Percentiles rank a stretch among this genome's conserved stretches.
Conservation (phyloP, 2,113 vertebrate genomes). For the Perca schrenkii region DNA sequence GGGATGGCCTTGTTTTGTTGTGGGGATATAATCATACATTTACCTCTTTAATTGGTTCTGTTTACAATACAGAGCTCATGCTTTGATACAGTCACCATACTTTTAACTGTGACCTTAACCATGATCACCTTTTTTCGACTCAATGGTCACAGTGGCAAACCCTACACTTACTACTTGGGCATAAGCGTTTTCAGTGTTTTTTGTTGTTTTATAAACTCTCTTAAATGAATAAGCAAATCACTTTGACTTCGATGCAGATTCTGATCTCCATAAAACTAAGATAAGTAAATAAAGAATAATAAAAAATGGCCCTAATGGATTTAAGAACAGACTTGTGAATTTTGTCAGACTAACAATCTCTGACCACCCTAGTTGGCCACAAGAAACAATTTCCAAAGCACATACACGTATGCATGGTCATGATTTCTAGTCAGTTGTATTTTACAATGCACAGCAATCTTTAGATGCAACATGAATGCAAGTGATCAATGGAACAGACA, state of each 20-base stretch:
- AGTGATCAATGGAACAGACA: not conserved
- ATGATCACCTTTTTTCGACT: not conserved
- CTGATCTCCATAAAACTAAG: not conserved
- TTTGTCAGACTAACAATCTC: not conserved
- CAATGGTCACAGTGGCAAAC: not conserved
- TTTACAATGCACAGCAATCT: not conserved
- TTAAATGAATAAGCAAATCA: not conserved
- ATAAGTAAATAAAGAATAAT: not conserved
- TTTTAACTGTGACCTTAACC: not conserved
- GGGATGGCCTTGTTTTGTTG: conserved; percentile 3
- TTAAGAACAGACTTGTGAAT: not conserved
- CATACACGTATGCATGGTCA: too few species aligned
- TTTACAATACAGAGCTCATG: not conserved
- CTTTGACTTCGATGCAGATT: not conserved
- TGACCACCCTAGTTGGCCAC: not conserved
- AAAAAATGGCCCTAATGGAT: not conserved
- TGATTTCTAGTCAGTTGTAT: not conserved
- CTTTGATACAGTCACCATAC: not conserved
- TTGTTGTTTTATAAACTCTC: not conserved
- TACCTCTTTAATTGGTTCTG: not conserved
- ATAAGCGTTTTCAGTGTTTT: not conserved
- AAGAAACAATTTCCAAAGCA: not conserved
- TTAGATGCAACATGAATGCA: not conserved
- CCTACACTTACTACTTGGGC: not conserved
- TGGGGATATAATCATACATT: not conserved